Percentiles rank a stretch among this genome's conserved stretches.
These are phyloP conservation scores for Laupala kohalensis DNA, from an alignment of 1,140 invertebrate species.

Conservation along the genomic window DNA sequence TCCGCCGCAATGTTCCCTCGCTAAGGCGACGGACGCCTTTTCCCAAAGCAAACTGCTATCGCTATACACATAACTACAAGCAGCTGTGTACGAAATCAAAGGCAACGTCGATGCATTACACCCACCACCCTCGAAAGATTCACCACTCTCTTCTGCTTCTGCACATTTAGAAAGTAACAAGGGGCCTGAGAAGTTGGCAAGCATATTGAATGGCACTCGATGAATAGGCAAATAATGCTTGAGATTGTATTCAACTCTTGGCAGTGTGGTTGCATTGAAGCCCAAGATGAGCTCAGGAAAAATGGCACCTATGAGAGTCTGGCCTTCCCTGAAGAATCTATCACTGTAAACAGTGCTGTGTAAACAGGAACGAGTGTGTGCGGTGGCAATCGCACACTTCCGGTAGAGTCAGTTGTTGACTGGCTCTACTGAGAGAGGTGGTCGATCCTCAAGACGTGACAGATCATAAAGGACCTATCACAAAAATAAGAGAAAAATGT, in stretches of 20 bases:
- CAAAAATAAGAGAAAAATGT: slow-evolving; percentile 4
- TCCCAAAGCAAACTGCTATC: background rate
- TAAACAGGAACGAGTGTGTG: slow-evolving; percentile 16
- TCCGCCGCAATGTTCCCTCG: background rate
- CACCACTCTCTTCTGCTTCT: background rate
- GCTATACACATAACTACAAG: background rate
- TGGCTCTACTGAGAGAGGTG: slow-evolving; percentile 23
- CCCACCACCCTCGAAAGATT: background rate
- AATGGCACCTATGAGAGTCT: slow-evolving; percentile 16
- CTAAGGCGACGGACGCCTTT: background rate
- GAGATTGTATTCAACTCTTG: slow-evolving; percentile 6
- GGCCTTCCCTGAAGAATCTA: slow-evolving; percentile 21
- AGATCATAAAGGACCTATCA: slow-evolving; percentile 11
- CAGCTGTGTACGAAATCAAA: background rate
- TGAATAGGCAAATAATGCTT: background rate
- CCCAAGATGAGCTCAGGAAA: background rate
- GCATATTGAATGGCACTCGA: background rate
- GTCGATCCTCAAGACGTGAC: slow-evolving; percentile 27
- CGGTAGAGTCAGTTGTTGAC: slow-evolving; percentile 33
- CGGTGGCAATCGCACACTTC: slow-evolving; percentile 29
- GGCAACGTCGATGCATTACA: background rate
- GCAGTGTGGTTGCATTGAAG: slow-evolving; percentile 18
- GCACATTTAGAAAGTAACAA: background rate
- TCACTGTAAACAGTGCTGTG: slow-evolving; percentile 19
- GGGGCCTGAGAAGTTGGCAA: background rate